Evolutionary conservation across 2,797 vertebrate genomes (phyloP), one percentile per base, ranked within the genome.

Genomic region (Poeciliopsis paucimaculata): DNA sequence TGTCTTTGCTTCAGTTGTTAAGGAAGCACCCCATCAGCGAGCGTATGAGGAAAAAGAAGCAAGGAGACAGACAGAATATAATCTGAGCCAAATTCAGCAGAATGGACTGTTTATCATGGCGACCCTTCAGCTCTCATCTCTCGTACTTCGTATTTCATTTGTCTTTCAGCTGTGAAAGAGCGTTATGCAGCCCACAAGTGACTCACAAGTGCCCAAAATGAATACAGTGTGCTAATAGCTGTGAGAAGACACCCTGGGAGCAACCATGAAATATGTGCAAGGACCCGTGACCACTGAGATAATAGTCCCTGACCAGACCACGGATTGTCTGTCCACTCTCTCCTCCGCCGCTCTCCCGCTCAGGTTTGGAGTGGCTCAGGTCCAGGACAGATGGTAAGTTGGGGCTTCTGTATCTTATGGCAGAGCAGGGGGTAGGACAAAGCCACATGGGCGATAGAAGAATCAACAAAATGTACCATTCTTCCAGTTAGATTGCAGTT

Each of bases 211-310:
- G 92, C 90, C 90, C 88, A 84, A 89, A 93, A 92, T 92, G 93
- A 94, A 94, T 87, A 87, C 79, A 74, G 84, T 71, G 89, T 81
- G 86, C 91, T 95, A 93, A 95, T 93, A 88, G 92, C 91, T 88
- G 87, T 85, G 92, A 91, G 91, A 91, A 88, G 92, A 93, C 91
- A 92, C 92, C 91, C 94, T 76, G 78, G 85, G 91, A 92, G 91
- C 85, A 86, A 88, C 93, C 93, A 93, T 96, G 94, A 96, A 95
- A 95, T 92, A 94, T 95, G 95, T 95, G 94, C 93, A 94, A 89
- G 89, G 89, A 95, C 91, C 92, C 94, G 94, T 95, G 94, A 96
- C 95, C 86, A 86, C 92, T 81, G 88, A 93, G 89, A 94, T 94
- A 95, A 95, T 94, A 90, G 91, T 82, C 89, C 82, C 76, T 57